Conservation (phyloP, 2,797 vertebrate species). For the Lateolabrax maculatus region DNA sequence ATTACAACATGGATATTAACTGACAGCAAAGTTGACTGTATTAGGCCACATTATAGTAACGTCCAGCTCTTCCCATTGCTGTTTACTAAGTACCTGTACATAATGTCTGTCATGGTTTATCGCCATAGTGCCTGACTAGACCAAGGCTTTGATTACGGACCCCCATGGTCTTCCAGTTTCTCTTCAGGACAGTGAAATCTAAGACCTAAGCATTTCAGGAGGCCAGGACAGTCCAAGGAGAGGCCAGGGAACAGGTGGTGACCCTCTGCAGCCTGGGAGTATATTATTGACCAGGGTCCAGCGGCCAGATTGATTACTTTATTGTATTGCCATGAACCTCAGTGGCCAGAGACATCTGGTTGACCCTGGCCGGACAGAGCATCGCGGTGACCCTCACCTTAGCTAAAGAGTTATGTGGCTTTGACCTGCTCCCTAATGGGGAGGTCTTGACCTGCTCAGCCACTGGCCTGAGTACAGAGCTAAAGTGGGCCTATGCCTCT, state of each 20-base stretch:
- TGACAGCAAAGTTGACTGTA: slow-evolving; percentile 35
- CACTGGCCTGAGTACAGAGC: slow-evolving; percentile 69
- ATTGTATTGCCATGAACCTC: slow-evolving; percentile 89
- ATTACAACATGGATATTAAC: slow-evolving; percentile 30
- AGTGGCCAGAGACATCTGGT: slow-evolving; percentile 83
- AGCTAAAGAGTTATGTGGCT: slow-evolving; percentile 88
- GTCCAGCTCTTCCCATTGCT: slow-evolving; percentile 17
- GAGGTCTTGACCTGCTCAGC: slow-evolving; percentile 81
- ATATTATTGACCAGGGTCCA: slow-evolving; percentile 87
- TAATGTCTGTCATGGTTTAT: slow-evolving; percentile 62
- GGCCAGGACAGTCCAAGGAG: slow-evolving; percentile 85
- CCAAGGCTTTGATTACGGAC: slow-evolving; percentile 59
- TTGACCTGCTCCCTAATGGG: slow-evolving; percentile 86
- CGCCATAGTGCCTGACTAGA: slow-evolving; percentile 36
- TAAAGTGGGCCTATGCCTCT: slow-evolving; percentile 66
- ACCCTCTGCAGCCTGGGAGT: slow-evolving; percentile 80
- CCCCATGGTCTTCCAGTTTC: slow-evolving; percentile 45
- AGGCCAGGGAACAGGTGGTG: slow-evolving; percentile 87
- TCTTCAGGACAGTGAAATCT: slow-evolving; percentile 72
- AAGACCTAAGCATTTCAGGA: slow-evolving; percentile 67
- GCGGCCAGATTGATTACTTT: slow-evolving; percentile 86
- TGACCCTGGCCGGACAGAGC: slow-evolving; percentile 82
- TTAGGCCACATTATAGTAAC: slow-evolving; percentile 44
- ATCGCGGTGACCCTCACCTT: slow-evolving; percentile 86
- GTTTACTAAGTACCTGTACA: slow-evolving; percentile 43